These are phyloP conservation scores for Streblospio benedicti DNA, from an alignment of 1,140 invertebrate genomes.

Conservation along the genomic window DNA sequence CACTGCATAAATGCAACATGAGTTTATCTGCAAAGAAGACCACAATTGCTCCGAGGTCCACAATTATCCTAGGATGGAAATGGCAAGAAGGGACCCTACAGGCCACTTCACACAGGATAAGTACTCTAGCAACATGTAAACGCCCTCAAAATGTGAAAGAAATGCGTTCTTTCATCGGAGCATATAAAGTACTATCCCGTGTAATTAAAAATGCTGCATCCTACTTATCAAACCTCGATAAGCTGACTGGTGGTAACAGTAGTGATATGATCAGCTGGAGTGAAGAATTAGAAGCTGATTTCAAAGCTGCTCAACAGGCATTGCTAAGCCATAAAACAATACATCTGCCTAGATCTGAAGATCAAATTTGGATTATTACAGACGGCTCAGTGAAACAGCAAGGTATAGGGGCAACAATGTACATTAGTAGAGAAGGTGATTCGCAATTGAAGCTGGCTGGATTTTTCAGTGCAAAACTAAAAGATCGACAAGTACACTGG, in stretches of 20 bases:
- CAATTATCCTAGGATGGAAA: not conserved
- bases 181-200: no score
- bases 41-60: no score
- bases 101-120: not conserved
- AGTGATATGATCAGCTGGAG: no score
- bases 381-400: constrained; percentile 16
- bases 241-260: no score
- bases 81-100: not conserved
- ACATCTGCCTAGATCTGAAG: not conserved
- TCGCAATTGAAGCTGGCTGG: constrained; percentile 10
- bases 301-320: not conserved
- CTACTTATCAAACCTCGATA: no score
- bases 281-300: constrained; percentile 13
- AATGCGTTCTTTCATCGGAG: no score
- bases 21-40: constrained; percentile 4
- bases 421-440: constrained; percentile 12
- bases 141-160: not conserved
- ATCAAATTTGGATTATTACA: constrained; percentile 8
- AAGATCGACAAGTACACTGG: constrained; percentile 19
- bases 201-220: no score
- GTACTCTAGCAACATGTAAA: not conserved
- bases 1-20: not conserved
- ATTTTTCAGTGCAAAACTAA: constrained; percentile 21
- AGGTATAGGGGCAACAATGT: constrained; percentile 22
- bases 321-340: no score